phyloP scores from a whole-genome alignment of 2,797 vertebrate species.

The Zalophus californianus region DNA sequence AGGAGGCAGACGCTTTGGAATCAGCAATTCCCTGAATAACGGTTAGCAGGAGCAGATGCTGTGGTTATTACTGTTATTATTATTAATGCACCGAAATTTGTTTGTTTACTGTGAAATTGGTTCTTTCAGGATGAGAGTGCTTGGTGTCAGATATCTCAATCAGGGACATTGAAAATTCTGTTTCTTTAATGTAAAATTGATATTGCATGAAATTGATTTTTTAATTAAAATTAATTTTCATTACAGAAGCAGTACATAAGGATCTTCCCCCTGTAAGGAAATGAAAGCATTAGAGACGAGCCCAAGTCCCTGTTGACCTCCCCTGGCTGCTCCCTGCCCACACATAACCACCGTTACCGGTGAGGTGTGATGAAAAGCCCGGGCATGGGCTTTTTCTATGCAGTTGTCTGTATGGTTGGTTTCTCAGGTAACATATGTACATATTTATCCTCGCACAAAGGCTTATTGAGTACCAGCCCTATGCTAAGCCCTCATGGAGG shows the following conservation, averaged over 20 bases:
- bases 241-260: background rate
- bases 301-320: background rate
- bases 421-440: background rate
- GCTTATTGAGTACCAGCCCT: background rate
- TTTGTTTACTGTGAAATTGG: background rate
- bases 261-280: background rate
- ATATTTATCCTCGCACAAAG: background rate
- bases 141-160: conserved; percentile 37
- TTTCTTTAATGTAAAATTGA: conserved; percentile 26
- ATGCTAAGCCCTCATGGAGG: background rate
- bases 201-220: conserved; percentile 65
- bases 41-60: background rate
- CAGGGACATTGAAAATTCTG: conserved; percentile 4
- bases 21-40: background rate
- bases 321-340: too few species aligned
- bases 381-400: background rate
- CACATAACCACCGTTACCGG: accelerated
- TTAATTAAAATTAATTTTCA: conserved; percentile 72
- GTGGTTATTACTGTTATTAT: background rate
- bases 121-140: background rate
- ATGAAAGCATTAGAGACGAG: background rate
- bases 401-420: background rate
- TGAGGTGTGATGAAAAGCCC: background rate
- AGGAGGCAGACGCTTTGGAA: background rate
- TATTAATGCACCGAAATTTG: background rate